Conservation (phyloP, 2,888 invertebrate species). For the Idaea aversata region DNA sequence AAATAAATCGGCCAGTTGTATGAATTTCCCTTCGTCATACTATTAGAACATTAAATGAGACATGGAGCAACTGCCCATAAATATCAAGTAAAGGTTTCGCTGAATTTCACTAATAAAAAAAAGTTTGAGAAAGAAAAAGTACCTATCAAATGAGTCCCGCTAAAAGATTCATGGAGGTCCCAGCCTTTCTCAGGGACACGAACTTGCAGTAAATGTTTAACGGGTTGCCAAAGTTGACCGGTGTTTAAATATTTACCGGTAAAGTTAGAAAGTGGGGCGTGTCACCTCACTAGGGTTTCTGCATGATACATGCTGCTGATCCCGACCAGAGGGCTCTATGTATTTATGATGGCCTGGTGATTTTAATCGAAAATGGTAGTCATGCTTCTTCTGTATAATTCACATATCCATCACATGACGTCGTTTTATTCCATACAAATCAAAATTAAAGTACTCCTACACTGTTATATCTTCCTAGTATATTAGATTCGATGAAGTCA, state of each 20-base stretch:
- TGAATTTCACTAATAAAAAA: too few species aligned
- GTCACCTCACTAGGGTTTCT: neutral
- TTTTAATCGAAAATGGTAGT: neutral
- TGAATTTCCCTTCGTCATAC: too few species aligned
- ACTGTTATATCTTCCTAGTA: neutral
- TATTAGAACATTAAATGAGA: too few species aligned
- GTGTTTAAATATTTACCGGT: slow-evolving; percentile 10
- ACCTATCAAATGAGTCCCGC: neutral
- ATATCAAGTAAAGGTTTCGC: too few species aligned
- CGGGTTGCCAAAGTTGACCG: slow-evolving; percentile 8
- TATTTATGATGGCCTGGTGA: neutral
- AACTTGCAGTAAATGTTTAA: slow-evolving; percentile 11
- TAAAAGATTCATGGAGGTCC: neutral
- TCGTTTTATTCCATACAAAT: neutral
- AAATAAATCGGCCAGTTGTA: too few species aligned
- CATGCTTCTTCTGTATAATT: too few species aligned
- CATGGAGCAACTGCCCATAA: too few species aligned
- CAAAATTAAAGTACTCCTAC: neutral
- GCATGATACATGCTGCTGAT: neutral
- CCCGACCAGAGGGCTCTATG: neutral
- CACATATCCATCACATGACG: neutral
- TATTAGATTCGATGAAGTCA: neutral
- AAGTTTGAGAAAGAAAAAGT: neutral
- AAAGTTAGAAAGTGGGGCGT: neutral
- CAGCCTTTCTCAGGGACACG: neutral